Base-by-base conservation (phyloP, 1,140 invertebrate genomes). In the Arion vulgaris region DNA sequence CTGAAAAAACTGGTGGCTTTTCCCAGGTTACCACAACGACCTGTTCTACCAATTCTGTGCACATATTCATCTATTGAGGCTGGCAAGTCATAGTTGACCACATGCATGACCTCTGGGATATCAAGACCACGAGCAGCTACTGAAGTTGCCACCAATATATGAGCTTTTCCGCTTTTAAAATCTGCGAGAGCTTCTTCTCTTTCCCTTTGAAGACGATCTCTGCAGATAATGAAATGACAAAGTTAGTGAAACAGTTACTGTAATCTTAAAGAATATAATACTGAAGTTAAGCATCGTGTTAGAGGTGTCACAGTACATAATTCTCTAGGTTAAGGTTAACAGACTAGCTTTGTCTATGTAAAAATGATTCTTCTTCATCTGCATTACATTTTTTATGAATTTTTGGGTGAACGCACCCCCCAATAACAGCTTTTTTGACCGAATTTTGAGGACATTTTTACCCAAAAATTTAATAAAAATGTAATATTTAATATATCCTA, bases 41-140 rank as follows among this genome's bases (percentile, higher is more conserved):
- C 98, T 28, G 98, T 99, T 87, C 98, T 93, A 0, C 98, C 98
- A 89, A 99, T 98, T 69, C 98, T 94, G 93, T 99, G 98, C 9
- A 98, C 97, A 90, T 99, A 99, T 82, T 98, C 97, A 83, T 98
- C 97, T 82, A 98, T 96, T 38, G 93, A 93, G 13, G 83, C 75
- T 0, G 98, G 97, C 84, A 99, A 89, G 91, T 99, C 97, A 89
- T 95, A 99, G 91, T 99, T 99, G 9, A 99, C 95, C 0, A 99
- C 98, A 87, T 97, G 96, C 73, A 95, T 94, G 0, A 98, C 95
- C 78, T 95, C 95, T 71, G 95, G 95, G 69, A 97, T 97, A 91
- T 97, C 96, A 36, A 93, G 85, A 23, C 98, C 98, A 78, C 98
- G 93, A 0, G 97, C 96, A 28, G 97, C 97, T 0, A 99, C 97